Evolutionary conservation across 2,888 invertebrate species (phyloP).

Genomic region (Dicranocentrus wangi): DNA sequence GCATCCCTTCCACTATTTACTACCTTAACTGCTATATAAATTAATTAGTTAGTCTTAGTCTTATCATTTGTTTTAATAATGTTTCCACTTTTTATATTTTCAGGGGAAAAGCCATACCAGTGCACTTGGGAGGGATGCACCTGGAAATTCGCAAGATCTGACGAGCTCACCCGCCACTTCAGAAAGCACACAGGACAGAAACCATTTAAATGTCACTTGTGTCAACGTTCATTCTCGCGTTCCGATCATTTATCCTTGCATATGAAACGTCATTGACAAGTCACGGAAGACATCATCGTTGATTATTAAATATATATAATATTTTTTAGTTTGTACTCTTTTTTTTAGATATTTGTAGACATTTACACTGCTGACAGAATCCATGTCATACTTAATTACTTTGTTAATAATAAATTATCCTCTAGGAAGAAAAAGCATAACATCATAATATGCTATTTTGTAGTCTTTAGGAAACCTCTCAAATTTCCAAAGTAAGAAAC

Average conservation of each 20-base stretch:
- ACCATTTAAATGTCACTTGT: constrained; percentile 81
- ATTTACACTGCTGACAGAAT: constrained; percentile 42
- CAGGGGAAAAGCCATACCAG: constrained; percentile 81
- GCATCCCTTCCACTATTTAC: constrained; percentile 11
- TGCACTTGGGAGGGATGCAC: constrained; percentile 81
- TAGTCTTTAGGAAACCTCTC: too few relatives aligned
- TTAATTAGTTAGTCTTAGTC: too few relatives aligned
- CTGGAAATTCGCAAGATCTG: constrained; percentile 80
- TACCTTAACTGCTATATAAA: constrained; percentile 73
- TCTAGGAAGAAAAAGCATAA: too few relatives aligned
- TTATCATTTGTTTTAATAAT: too few relatives aligned
- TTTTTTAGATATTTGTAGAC: constrained; percentile 19
- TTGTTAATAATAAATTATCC: neutral
- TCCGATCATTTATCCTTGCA: constrained; percentile 81
- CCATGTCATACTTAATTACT: constrained; percentile 1
- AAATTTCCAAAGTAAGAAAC: too few relatives aligned
- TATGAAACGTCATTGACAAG: constrained; percentile 78
- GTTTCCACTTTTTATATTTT: constrained; percentile 73
- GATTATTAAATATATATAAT: neutral
- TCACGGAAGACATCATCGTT: neutral
- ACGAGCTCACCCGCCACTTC: constrained; percentile 80
- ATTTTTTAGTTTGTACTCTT: neutral
- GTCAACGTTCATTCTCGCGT: constrained; percentile 81
- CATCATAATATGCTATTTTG: too few relatives aligned
- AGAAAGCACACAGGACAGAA: constrained; percentile 79